Conservation (phyloP, 2,797 vertebrate species). For the Prunella strophiata region DNA sequence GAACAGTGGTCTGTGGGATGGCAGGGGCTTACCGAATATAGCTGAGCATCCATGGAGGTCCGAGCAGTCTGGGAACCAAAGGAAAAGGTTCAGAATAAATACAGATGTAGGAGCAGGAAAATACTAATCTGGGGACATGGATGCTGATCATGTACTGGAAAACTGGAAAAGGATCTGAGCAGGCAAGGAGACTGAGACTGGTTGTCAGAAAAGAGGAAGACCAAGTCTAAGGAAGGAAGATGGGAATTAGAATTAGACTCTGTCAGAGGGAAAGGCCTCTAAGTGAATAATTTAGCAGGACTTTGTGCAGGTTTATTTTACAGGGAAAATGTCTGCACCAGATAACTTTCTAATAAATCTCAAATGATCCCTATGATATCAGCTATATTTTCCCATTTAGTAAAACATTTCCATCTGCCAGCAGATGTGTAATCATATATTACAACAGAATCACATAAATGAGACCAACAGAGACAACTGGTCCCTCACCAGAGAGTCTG, state of each 20-base stretch:
- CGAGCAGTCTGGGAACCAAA: slow-evolving; percentile 29
- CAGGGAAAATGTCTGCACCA: background rate
- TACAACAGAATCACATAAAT: background rate
- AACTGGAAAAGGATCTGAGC: background rate
- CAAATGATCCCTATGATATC: background rate
- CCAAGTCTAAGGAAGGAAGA: background rate
- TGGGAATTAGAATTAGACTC: background rate
- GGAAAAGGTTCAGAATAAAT: slow-evolving; percentile 45
- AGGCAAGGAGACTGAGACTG: background rate
- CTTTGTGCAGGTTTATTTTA: background rate
- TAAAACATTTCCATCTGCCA: background rate
- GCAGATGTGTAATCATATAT: background rate
- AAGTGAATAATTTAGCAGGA: background rate
- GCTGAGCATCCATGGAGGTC: slow-evolving; percentile 8
- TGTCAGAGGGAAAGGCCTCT: background rate
- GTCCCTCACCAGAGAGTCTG: background rate
- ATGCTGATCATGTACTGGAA: background rate
- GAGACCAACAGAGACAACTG: background rate
- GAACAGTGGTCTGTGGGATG: background rate
- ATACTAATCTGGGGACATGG: background rate
- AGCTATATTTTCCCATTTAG: background rate
- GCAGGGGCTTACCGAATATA: background rate
- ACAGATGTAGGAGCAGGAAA: background rate
- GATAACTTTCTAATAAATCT: background rate
- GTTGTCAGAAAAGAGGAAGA: background rate